These are phyloP conservation scores for Melinaea marsaeus DNA, from an alignment of 2,888 invertebrate genomes.

Conservation along the genomic window DNA sequence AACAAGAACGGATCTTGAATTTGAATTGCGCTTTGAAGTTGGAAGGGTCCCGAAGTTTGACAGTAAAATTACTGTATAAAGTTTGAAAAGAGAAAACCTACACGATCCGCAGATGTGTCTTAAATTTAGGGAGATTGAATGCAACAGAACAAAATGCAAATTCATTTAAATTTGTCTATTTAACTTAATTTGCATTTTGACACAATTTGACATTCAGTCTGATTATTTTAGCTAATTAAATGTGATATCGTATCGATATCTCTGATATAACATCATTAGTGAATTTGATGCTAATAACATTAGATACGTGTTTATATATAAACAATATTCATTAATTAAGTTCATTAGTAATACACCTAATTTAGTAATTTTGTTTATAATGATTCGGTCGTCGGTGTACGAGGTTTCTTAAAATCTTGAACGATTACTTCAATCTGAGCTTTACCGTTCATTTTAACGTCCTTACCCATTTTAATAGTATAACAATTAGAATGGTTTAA, in stretches of 20 bases:
- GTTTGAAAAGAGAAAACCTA: slow-evolving; percentile 7
- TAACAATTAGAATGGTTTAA: neutral
- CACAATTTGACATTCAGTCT: no score
- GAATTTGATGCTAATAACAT: no score
- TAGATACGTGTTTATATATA: neutral
- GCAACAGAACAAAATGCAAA: no score
- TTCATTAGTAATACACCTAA: no score
- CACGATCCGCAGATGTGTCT: slow-evolving; percentile 8
- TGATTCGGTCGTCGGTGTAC: neutral
- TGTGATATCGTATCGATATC: no score
- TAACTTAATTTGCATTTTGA: no score
- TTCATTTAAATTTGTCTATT: no score
- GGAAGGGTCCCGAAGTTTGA: slow-evolving; percentile 16
- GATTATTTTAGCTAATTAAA: no score
- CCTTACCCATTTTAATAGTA: neutral
- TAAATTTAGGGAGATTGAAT: neutral
- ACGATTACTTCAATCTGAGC: neutral
- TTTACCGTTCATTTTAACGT: slow-evolving; percentile 4
- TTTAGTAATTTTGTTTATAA: no score
- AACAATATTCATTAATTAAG: neutral
- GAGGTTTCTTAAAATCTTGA: neutral
- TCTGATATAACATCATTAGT: no score
- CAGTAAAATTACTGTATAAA: slow-evolving; percentile 12
- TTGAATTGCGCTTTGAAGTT: slow-evolving; percentile 15
- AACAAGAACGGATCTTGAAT: slow-evolving; percentile 16